Base-by-base conservation (phyloP, 1,140 invertebrate species). In the Campoletis sonorensis region DNA sequence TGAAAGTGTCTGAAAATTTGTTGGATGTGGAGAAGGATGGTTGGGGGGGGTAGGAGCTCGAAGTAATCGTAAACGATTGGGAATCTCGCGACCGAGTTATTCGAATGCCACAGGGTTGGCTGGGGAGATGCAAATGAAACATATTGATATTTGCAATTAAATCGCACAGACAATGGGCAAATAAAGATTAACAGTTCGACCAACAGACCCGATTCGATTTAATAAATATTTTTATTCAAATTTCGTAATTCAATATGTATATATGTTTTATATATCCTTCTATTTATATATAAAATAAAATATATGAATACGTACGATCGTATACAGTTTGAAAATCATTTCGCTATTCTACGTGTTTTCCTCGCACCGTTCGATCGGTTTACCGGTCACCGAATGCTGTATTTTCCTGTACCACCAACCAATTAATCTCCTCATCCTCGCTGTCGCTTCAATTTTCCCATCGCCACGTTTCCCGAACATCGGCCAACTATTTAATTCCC, bases 101-200 rank as follows among this genome's bases (percentile, higher is more conserved):
- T 23, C 21, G 23, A 67, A 67, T 67, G 15, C 61, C 61, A 27
- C 61, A 67, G 54, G 18, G 54, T 23, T 26, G 26, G 23, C 13
- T 23, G 61, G 21, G 30, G 23, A 27, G 54, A 84, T 84, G 80
- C 86, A 87, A 88, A 89, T 87, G 84, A 89, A 89, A 89, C 88
- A 87, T 88, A 89, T 90, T 90, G 89, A 88, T 89, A 87, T 88
- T 90, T 88, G 87, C 87, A 90, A 90, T 89, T 88, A 89, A 89
- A 90, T 89, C 85, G 86, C 77, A 82, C 88, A 89, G 88, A 89
- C 88, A 89, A 89, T 89, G 85, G 88, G 88, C 88, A 89, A 89
- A 90, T 88, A 90, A 82, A 84, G 87, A 87, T 87, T 86, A 85
- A 85, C 80, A 82, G 54, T 18, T 23, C 40, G 27, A 40, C 83